These are phyloP conservation scores for Zeugodacus cucurbitae DNA, from an alignment of 1,140 invertebrate genomes.

Conservation along the genomic window DNA sequence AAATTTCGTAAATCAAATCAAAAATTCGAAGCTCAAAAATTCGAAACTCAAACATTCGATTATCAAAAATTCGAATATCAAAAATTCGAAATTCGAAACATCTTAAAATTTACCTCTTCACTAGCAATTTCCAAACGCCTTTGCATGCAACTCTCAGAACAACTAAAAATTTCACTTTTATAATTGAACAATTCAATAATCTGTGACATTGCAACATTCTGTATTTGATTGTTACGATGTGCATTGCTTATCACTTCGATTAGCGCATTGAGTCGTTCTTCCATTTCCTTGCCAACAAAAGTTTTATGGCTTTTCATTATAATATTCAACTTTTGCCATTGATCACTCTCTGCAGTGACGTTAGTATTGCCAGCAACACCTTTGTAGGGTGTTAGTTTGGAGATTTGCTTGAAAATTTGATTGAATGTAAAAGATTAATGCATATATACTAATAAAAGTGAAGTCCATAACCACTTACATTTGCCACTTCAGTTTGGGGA, in stretches of 20 bases:
- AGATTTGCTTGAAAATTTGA: constrained; percentile 49
- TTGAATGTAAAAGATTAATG: neutral
- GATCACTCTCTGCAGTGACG: constrained; percentile 44
- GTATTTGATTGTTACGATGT: constrained; percentile 54
- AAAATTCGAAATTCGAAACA: neutral
- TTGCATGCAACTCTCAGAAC: constrained; percentile 47
- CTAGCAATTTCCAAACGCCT: constrained; percentile 60
- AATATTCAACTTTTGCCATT: constrained; percentile 59
- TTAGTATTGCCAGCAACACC: neutral
- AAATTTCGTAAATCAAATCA: neutral
- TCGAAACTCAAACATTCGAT: neutral
- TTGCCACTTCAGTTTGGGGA: constrained; percentile 55
- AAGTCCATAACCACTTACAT: constrained; percentile 48
- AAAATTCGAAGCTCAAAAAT: neutral
- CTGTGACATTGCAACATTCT: constrained; percentile 58
- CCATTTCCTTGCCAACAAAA: constrained; percentile 57
- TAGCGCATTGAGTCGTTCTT: constrained; percentile 54
- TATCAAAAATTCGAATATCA: neutral
- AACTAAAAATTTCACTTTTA: constrained; percentile 60
- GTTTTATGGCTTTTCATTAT: constrained; percentile 58
- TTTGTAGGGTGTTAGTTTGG: constrained; percentile 47
- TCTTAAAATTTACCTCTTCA: constrained; percentile 37
- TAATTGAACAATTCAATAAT: constrained; percentile 62
- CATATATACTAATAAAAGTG: neutral
- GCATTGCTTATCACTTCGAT: constrained; percentile 54